Evolutionary conservation across 2,888 invertebrate genomes (phyloP), one percentile per base, ranked within the genome.

Genomic region (Halocaridina rubra): DNA sequence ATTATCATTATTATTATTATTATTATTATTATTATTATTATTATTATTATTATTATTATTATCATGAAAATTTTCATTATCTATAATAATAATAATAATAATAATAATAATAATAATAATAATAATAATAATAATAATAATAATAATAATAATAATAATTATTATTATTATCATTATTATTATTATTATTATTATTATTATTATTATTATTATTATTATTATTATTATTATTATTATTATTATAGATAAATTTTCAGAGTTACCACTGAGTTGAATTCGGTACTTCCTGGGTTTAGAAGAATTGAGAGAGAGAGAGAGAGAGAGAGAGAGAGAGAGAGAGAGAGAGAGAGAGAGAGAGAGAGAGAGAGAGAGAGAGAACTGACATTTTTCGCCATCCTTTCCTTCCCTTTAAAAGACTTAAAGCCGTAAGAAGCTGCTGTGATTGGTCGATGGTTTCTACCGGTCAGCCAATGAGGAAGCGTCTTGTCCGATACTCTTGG

Each of bases 391-490:
- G 29, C 67, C 39, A 57, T 33, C 33, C 30, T 4, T 5, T n/a
- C 16, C 46, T 33, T 2, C 3, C 16, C 53, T 19, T 53, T 3
- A 53, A 19, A 19, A 53, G 7, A 53, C 53, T 53, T 19, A 3
- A 76, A 76, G 81, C 76, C 81, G 81, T 75, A 76, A 76, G 69
- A 30, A 22, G 64, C 64, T 39, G 75, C 75, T 24, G 64, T 74
- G 53, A 81, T 81, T 81, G 81, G 81, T 53, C 76, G 76, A 53
- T 76, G 13, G 67, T 33, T 74, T 67, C 76, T 76, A 81, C 67
- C 57, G 72, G 81, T 81, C 81, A 81, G 33, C 81, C 81, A 81
- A 81, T 81, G 75, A 81, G 76, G 81, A 81, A 75, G 69, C 69
- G 69, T 74, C 76, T 24, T 76, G 81, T 67, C 46, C 76, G 81